phyloP scores from a whole-genome alignment of 2,797 vertebrate genomes.

The Pangasius mekongensis region DNA sequence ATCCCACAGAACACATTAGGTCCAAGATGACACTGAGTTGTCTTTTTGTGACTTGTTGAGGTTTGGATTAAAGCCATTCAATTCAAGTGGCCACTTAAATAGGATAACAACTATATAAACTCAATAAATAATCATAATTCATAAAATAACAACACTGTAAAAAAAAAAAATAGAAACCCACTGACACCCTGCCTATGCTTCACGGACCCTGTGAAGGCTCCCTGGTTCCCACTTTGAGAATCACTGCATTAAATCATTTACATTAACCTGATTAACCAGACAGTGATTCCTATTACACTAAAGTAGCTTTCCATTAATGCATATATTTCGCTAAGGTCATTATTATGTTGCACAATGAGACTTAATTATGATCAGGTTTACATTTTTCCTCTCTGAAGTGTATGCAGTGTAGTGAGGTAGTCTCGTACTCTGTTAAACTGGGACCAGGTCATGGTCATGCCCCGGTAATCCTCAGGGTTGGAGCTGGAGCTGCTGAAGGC shows the following conservation, averaged over 20 bases:
- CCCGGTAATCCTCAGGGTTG: constrained; percentile 87
- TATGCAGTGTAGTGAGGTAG: not conserved
- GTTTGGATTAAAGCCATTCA: not conserved
- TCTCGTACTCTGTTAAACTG: constrained; percentile 91
- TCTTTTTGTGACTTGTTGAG: not conserved
- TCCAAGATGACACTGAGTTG: not conserved
- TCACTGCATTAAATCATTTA: not conserved
- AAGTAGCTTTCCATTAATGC: not conserved
- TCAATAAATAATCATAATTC: not conserved
- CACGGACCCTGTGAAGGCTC: not conserved
- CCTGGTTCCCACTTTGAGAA: not conserved
- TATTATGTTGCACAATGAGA: not conserved
- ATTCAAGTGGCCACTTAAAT: not conserved
- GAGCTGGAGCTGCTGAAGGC: constrained; percentile 86
- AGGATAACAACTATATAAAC: not conserved
- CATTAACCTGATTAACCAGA: not conserved
- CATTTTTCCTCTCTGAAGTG: not conserved
- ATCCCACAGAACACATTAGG: not conserved
- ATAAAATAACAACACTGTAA: not conserved
- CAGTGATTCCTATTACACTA: not conserved
- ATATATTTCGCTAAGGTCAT: not conserved
- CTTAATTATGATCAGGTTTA: not conserved
- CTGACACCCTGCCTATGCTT: not conserved
- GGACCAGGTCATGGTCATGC: constrained; percentile 92
- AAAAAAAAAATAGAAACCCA: not conserved